Conservation (phyloP, 2,888 invertebrate species). For the Terebella lapidaria region DNA sequence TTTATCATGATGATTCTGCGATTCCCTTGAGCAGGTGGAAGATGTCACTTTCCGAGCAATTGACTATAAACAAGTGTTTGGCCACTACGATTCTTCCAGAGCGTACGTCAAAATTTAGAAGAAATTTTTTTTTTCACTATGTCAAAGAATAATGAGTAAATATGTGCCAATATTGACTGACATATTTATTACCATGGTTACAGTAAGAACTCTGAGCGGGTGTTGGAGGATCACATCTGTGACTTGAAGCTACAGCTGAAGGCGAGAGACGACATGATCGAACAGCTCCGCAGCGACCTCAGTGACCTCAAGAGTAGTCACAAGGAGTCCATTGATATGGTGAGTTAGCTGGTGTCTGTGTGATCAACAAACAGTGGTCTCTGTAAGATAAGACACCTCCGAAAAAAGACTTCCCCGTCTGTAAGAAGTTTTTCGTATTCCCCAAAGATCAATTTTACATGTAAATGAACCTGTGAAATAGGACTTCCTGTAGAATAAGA, state of each 20-base stretch:
- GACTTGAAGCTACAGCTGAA: slow-evolving; percentile 36
- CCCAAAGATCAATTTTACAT: no score
- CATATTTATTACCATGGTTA: no score
- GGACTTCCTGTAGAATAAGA: no score
- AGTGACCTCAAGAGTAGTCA: slow-evolving; percentile 17
- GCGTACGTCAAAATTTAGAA: slow-evolving; percentile 24
- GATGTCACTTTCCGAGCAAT: slow-evolving; percentile 43
- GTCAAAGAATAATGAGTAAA: no score
- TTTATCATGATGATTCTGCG: neutral
- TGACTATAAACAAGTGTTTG: slow-evolving; percentile 45
- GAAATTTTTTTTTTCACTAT: neutral
- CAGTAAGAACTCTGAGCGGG: slow-evolving; percentile 14
- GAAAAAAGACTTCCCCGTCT: no score
- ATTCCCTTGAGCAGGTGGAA: slow-evolving; percentile 31
- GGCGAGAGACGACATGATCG: slow-evolving; percentile 37
- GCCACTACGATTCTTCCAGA: slow-evolving; percentile 40
- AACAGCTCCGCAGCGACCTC: slow-evolving; percentile 33
- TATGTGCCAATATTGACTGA: no score
- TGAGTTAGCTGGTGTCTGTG: no score
- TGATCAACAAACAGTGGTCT: no score
- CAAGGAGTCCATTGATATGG: slow-evolving; percentile 3
- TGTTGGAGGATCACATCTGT: slow-evolving; percentile 23
- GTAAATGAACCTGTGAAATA: no score
- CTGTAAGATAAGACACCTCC: no score
- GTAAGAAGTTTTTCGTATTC: no score